phyloP scores from a whole-genome alignment of 2,113 vertebrate species.

The Grantiella picta region DNA sequence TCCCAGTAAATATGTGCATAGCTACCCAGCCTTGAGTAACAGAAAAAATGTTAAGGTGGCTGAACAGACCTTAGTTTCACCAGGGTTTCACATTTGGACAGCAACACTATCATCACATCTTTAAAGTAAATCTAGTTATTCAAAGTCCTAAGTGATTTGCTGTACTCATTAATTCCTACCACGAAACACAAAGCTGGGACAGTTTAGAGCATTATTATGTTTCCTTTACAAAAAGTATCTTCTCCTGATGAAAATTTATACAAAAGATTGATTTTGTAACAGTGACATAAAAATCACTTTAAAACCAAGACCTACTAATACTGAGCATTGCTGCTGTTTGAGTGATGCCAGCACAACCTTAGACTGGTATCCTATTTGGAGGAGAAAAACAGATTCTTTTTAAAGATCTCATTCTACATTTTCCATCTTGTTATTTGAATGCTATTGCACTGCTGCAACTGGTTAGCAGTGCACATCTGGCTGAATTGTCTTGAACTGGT shows the following conservation, averaged over 20 bases:
- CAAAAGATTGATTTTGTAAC: slow-evolving; percentile 41
- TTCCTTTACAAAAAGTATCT: slow-evolving; percentile 22
- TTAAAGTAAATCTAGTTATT: slow-evolving; percentile 35
- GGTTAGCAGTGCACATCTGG: slow-evolving; percentile 70
- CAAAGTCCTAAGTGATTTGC: slow-evolving; percentile 45
- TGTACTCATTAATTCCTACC: slow-evolving; percentile 19
- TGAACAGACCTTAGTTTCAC: slow-evolving; percentile 14
- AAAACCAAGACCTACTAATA: slow-evolving; percentile 14
- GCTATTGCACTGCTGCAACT: slow-evolving; percentile 57
- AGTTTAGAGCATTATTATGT: background rate
- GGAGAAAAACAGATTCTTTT: slow-evolving; percentile 53
- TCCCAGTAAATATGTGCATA: background rate
- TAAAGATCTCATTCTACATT: slow-evolving; percentile 49
- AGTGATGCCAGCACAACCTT: background rate
- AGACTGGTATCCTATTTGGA: slow-evolving; percentile 28
- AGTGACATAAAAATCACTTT: slow-evolving; percentile 25
- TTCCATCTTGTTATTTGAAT: slow-evolving; percentile 54
- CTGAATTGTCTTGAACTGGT: slow-evolving; percentile 60
- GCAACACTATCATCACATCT: slow-evolving; percentile 39
- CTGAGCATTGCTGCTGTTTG: background rate
- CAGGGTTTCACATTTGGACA: slow-evolving; percentile 24
- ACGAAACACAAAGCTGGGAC: slow-evolving; percentile 43
- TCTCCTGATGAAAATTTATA: slow-evolving; percentile 26
- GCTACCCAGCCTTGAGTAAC: background rate
- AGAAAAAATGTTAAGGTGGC: background rate